Percentiles rank a stretch among this genome's conserved stretches.
Conservation (phyloP, 2,888 invertebrate genomes). For the Pollenia griseotomentosa region DNA sequence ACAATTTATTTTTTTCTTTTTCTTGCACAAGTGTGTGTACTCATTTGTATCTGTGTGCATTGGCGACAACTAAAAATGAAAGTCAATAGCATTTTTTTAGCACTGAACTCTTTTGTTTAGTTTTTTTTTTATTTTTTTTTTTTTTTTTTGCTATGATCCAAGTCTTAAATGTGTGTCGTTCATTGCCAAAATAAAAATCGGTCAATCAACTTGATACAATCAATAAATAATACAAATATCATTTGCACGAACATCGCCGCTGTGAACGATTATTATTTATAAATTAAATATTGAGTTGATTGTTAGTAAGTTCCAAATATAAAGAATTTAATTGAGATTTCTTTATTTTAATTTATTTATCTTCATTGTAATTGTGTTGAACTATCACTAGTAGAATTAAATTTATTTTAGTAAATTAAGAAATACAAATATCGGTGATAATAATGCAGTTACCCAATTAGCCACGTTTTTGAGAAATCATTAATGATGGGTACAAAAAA, state of each 20-base stretch:
- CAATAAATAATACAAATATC: neutral
- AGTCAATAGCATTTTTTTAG: constrained; percentile 67
- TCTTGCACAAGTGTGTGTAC: constrained; percentile 7
- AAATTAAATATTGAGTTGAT: constrained; percentile 4
- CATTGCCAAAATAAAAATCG: constrained; percentile 57
- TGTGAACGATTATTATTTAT: neutral
- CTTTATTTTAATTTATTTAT: too few species aligned
- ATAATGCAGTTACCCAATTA: too few species aligned
- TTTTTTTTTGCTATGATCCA: constrained; percentile 7
- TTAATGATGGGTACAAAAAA: too few species aligned
- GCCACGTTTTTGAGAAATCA: too few species aligned
- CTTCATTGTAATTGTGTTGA: too few species aligned
- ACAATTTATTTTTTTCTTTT: constrained; percentile 14
- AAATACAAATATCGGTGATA: too few species aligned
- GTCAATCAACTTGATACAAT: constrained; percentile 59
- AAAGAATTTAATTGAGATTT: neutral
- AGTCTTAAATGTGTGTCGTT: constrained; percentile 45
- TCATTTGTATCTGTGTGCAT: neutral
- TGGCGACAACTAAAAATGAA: constrained; percentile 54
- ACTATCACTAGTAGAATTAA: too few species aligned
- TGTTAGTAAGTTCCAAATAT: neutral
- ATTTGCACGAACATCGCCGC: neutral
- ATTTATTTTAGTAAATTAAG: too few species aligned
- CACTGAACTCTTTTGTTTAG: constrained; percentile 31
- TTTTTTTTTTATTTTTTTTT: neutral